Evolutionary conservation across 1,140 invertebrate genomes (phyloP).

Genomic region (Rhynchophorus ferrugineus): DNA sequence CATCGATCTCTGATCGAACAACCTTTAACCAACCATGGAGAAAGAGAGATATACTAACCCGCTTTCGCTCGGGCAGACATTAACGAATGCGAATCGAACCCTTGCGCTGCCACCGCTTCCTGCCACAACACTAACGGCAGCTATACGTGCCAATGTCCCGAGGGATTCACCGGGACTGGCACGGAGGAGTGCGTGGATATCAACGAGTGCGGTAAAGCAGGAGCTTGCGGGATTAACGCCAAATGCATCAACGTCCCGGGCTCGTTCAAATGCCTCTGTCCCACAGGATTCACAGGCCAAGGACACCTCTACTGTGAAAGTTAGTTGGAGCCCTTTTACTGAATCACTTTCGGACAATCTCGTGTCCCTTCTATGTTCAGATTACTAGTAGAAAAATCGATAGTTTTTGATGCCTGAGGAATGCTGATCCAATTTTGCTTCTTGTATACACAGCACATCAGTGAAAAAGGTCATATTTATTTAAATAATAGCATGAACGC

Average conservation of each 20-base stretch:
- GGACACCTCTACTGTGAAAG: slow-evolving; percentile 65
- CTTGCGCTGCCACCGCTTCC: slow-evolving; percentile 62
- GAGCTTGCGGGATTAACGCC: slow-evolving; percentile 77
- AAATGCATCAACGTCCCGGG: slow-evolving; percentile 89
- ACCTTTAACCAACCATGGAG: background rate
- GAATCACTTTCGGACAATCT: background rate
- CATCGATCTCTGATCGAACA: slow-evolving; percentile 6
- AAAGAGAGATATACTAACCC: background rate
- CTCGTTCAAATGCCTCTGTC: slow-evolving; percentile 87
- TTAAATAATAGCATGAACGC: too few relatives aligned
- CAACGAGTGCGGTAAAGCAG: slow-evolving; percentile 57
- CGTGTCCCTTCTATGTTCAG: background rate
- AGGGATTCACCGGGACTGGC: slow-evolving; percentile 56
- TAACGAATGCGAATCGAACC: slow-evolving; percentile 53
- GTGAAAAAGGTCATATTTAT: too few relatives aligned
- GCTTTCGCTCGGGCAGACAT: slow-evolving; percentile 44
- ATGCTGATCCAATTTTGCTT: slow-evolving; percentile 10
- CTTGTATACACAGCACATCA: too few relatives aligned
- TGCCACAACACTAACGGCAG: slow-evolving; percentile 69
- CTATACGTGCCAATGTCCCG: slow-evolving; percentile 66
- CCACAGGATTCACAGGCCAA: slow-evolving; percentile 72
- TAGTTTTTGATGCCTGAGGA: slow-evolving; percentile 10
- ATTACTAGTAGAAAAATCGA: too few relatives aligned
- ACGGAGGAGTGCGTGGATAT: slow-evolving; percentile 51
- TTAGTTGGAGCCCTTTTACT: slow-evolving; percentile 48